Conservation (phyloP, 2,113 vertebrate species). For the Amphiprion ocellaris region DNA sequence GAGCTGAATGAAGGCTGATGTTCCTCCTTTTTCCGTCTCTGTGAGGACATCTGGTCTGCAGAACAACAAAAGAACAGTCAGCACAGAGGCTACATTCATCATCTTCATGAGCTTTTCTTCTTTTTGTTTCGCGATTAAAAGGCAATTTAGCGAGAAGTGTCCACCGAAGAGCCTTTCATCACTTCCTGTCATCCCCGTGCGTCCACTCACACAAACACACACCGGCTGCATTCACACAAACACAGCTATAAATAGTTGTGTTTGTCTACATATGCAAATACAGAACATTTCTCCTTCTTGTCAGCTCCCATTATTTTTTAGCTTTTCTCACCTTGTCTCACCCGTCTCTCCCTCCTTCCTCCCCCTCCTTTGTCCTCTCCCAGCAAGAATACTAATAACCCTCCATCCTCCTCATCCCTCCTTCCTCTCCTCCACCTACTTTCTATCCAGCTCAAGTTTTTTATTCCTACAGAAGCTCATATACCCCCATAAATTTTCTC, state of each 20-base stretch:
- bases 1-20: no score
- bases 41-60: no score
- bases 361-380: conserved; percentile 20
- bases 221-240: conserved; percentile 24
- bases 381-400: conserved; percentile 58
- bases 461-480: conserved; percentile 46
- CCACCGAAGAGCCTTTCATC: conserved; percentile 8
- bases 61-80: background rate
- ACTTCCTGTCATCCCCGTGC: conserved; percentile 22
- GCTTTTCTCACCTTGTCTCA: conserved; percentile 18
- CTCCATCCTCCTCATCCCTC: conserved; percentile 1
- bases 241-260: conserved; percentile 58
- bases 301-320: conserved; percentile 37
- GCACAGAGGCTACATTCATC: no score
- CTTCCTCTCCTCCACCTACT: background rate
- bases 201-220: background rate
- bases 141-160: conserved; percentile 23
- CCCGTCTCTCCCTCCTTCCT: conserved; percentile 5
- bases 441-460: conserved; percentile 22
- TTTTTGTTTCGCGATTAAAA: conserved; percentile 16
- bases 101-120: background rate
- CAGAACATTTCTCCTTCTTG: conserved; percentile 36
- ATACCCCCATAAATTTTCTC: conserved; percentile 66
- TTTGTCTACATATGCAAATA: conserved; percentile 47
- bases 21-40: no score